A percentile compares a stretch with the other conserved stretches of the same genome.
Evolutionary conservation across 2,797 vertebrate genomes (phyloP).

Genomic region (Buphagus erythrorhynchus): DNA sequence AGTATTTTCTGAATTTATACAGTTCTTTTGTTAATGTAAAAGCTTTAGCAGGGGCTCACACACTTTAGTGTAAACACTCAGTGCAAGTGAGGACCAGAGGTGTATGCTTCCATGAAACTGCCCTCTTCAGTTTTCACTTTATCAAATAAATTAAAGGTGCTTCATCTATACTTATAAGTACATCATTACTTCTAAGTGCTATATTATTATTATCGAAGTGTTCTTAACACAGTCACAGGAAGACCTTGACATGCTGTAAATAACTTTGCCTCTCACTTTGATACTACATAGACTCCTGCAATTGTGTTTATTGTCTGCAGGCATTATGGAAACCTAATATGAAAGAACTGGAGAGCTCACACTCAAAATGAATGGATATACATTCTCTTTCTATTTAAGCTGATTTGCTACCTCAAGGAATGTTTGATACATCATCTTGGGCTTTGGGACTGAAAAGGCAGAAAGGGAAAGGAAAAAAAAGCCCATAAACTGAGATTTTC

Average conservation of each 20-base stretch:
- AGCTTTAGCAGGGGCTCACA: constrained; percentile 13
- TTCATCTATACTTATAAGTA: constrained; percentile 60
- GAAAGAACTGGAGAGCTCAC: constrained; percentile 64
- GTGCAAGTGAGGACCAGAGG: constrained; percentile 68
- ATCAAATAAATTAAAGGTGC: constrained; percentile 71
- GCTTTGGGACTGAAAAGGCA: constrained; percentile 51
- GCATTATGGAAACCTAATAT: constrained; percentile 53
- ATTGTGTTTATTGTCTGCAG: constrained; percentile 67
- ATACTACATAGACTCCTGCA: constrained; percentile 27
- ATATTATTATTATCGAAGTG: constrained; percentile 68
- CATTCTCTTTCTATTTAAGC: constrained; percentile 70
- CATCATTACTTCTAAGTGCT: constrained; percentile 68
- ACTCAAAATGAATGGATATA: constrained; percentile 71
- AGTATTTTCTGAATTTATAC: constrained; percentile 43
- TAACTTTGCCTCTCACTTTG: constrained; percentile 55
- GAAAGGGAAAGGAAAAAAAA: constrained; percentile 21
- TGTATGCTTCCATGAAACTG: constrained; percentile 63
- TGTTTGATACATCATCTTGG: constrained; percentile 54
- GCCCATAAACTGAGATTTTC: background rate
- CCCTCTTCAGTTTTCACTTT: constrained; percentile 79
- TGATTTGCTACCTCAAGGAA: constrained; percentile 58
- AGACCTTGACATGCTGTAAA: constrained; percentile 76
- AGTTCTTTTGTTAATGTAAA: constrained; percentile 68
- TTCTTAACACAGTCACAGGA: constrained; percentile 45
- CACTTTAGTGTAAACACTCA: constrained; percentile 66